phyloP scores from a whole-genome alignment of 2,888 invertebrate genomes.

The Hartigia nigra region DNA sequence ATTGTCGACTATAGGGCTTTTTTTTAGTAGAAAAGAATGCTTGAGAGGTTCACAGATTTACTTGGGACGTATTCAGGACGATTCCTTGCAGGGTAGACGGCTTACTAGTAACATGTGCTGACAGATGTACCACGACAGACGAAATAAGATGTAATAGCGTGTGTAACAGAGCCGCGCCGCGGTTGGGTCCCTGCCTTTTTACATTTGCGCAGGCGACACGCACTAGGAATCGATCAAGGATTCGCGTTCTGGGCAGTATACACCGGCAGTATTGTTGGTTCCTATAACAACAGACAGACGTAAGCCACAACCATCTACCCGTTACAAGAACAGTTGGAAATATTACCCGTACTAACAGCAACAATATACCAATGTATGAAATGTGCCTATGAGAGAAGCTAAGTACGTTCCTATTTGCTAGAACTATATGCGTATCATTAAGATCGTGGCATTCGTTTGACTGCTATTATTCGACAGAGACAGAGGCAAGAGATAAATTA shows the following conservation, averaged over 20 bases:
- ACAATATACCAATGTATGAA: not conserved
- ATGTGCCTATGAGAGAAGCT: not conserved
- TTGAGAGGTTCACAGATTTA: not conserved
- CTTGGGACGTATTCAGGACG: not conserved
- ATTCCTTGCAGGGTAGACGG: not conserved
- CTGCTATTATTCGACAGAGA: not conserved
- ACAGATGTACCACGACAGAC: not conserved
- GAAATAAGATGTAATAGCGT: not conserved
- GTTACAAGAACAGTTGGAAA: not conserved
- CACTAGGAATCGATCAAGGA: constrained; percentile 26
- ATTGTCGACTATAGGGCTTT: not conserved
- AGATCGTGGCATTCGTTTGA: constrained; percentile 1
- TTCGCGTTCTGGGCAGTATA: constrained; percentile 20
- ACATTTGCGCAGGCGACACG: constrained; percentile 18
- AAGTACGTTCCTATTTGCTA: not conserved
- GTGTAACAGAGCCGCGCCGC: constrained; percentile 17
- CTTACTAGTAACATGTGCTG: not conserved
- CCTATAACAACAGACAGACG: constrained; percentile 24
- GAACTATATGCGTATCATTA: not conserved
- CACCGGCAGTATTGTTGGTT: constrained; percentile 15
- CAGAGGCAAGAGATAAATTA: not conserved
- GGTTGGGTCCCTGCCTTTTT: constrained; percentile 22
- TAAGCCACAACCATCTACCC: constrained; percentile 13
- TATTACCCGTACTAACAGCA: not conserved
- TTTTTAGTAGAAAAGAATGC: not conserved